Evolutionary conservation across 1,140 invertebrate genomes (phyloP), one percentile per base, ranked within the genome.

Genomic region (Contarinia nasturtii): DNA sequence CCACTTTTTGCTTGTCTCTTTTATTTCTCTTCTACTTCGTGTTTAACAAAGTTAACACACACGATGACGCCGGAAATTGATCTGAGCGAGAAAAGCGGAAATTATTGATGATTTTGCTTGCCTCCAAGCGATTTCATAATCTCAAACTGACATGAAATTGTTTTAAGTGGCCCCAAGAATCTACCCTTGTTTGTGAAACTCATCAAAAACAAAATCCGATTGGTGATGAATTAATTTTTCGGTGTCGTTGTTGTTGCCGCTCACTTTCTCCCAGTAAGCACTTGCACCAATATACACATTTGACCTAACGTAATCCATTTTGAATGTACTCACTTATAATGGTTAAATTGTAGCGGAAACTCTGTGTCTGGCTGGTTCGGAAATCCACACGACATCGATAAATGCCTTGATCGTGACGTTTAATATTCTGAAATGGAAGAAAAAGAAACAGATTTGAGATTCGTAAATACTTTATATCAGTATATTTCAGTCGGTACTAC

Each of bases 371-470:
- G 37, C 83, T 82, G 58, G 85, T 86, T 47, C 79, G 70, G 67
- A 89, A 92, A 68, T 92, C 86, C 47, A 90, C 83, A 52, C 86
- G 68, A 65, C 87, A 92, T 45, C 85, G 71, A 66, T 89, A 92
- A 49, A 86, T 74, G 40, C 86, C 86, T 57, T 86, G 82, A 64
- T 92, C 87, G 59, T 81, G 77, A 34, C 79, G 71, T 58, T 81
- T 79, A 50, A 88, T 78, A 64, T 85, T 79, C 55, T 84, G 74
- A 47, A 43, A 43, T 18, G 14, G 12, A 38, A 38, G 15, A 38
- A 17, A 38, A 5, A 38, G 27, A 27, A 27, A 27, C 27, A 27
- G 27, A 5, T 27, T 27, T 27, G 10, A n/a, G n/a, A n/a, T n/a
- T n/a, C n/a, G n/a, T n/a, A n/a, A n/a, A n/a, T n/a, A n/a, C n/a